Conservation (phyloP, 2,113 vertebrate species). For the Ranitomeya imitator region DNA sequence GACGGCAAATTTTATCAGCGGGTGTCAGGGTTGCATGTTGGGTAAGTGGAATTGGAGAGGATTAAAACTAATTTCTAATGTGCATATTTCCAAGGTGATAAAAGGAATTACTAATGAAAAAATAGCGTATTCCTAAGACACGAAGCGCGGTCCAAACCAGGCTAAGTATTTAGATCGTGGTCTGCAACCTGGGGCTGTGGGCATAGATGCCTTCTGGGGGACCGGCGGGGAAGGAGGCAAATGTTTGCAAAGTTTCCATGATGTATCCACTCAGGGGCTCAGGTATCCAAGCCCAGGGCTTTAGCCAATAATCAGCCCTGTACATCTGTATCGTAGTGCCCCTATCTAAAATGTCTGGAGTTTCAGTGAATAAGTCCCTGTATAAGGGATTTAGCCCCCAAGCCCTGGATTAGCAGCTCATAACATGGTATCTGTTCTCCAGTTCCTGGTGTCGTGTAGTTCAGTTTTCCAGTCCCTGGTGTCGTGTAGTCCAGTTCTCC, state of each 20-base stretch:
- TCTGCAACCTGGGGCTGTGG: neutral
- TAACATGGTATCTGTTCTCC: too few species aligned
- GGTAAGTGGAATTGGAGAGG: constrained; percentile 47
- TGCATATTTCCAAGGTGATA: constrained; percentile 34
- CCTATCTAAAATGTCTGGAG: too few species aligned
- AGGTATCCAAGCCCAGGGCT: neutral
- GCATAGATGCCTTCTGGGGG: neutral
- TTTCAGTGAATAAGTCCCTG: too few species aligned
- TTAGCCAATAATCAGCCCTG: neutral
- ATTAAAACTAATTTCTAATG: constrained; percentile 49
- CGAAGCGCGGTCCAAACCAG: neutral
- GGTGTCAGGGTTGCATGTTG: constrained; percentile 38
- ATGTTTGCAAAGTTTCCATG: neutral
- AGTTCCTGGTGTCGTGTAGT: neutral
- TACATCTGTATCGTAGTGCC: too few species aligned
- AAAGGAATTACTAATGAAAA: constrained; percentile 47
- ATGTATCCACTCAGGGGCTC: neutral
- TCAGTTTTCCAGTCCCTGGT: neutral
- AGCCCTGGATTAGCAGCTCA: too few species aligned
- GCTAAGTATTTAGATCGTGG: neutral
- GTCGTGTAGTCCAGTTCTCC: neutral
- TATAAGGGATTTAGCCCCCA: too few species aligned
- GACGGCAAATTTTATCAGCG: constrained; percentile 39
- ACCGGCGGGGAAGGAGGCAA: neutral
- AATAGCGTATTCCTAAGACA: constrained; percentile 10